These are phyloP conservation scores for Autographa gamma DNA, from an alignment of 2,888 invertebrate species.

Conservation along the genomic window DNA sequence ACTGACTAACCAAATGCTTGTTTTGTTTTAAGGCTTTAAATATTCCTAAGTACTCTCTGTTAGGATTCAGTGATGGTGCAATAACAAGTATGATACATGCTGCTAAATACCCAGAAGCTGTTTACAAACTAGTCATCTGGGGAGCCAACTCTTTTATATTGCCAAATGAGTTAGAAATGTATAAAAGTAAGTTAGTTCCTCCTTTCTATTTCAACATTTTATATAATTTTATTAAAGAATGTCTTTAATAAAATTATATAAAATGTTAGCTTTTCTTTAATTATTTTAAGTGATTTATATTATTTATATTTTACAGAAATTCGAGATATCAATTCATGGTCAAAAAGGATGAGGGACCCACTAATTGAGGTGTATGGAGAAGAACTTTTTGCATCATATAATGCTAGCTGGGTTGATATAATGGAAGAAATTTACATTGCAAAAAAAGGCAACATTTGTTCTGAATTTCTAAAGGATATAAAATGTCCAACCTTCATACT, in stretches of 20 bases:
- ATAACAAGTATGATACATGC: conserved; percentile 94
- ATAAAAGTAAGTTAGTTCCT: conserved; percentile 66
- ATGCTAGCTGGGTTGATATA: conserved; percentile 93
- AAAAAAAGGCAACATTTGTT: conserved; percentile 93
- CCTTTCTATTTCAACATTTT: not conserved
- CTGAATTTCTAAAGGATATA: conserved; percentile 89
- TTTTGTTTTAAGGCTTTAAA: conserved; percentile 86
- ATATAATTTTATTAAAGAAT: not conserved
- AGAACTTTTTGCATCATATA: conserved; percentile 91
- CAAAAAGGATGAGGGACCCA: conserved; percentile 92
- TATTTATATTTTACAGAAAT: conserved; percentile 85
- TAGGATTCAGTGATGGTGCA: conserved; percentile 98
- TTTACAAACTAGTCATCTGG: conserved; percentile 93
- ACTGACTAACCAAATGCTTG: not conserved
- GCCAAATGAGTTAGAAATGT: conserved; percentile 90
- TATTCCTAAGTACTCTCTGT: conserved; percentile 91
- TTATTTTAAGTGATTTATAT: not conserved
- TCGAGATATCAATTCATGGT: conserved; percentile 93
- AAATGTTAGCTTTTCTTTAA: too few relatives aligned
- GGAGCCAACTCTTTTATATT: conserved; percentile 93
- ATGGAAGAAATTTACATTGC: conserved; percentile 88
- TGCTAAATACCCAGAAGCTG: conserved; percentile 90
- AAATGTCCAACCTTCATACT: conserved; percentile 94
- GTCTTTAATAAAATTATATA: too few relatives aligned
- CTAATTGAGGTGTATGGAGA: conserved; percentile 93